Base-by-base conservation (phyloP, 2,113 vertebrate species). In the Oriolus oriolus region DNA sequence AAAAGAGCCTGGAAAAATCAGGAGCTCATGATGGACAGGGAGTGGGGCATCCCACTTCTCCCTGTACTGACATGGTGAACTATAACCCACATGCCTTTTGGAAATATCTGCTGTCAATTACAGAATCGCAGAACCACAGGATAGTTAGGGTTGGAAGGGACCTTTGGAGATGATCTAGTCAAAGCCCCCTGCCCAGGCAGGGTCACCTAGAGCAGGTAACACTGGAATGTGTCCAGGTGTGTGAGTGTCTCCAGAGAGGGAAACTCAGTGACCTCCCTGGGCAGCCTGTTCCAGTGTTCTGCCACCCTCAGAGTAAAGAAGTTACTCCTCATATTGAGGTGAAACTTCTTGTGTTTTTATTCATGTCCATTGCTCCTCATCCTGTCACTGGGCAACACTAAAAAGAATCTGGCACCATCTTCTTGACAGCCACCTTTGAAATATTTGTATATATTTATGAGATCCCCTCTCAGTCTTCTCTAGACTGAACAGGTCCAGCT, bases 71-170 rank as follows among this genome's bases (percentile, higher is more conserved):
- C 6, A 1, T 6, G 39, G 59, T 0, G 0, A 82, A 44, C 6
- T 16, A 13, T 35, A 79, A 70, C 10, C 35, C 47, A 57, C 0
- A 0, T 1, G 8, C 44, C 31, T 68, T 68, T 61, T 65, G 79
- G 49, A 60, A 93, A 60, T 0, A 2, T 18, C 12, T 75, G 44
- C 59, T 3, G 2, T 27, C 24, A 60, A 3, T n/a, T 75, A 35
- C 30, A 41, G 61, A 60, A 52, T 19, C 1, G 2, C 12, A 56
- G 26, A 33, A 57, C 33, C 13, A 57, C 18, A 66, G 22, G 37
- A 28, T 11, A 60, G 39, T 22, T n/a, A 11, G 24, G 14, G 17
- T 11, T 61, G 24, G 47, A 68, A 68, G 70, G 9, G 16, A n/a
- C 20, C 30, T 68, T 10, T 61, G 78, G 47, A 68, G 47, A 61